Evolutionary conservation across 2,113 vertebrate species (phyloP).

Genomic region (Austrofundulus limnaeus): DNA sequence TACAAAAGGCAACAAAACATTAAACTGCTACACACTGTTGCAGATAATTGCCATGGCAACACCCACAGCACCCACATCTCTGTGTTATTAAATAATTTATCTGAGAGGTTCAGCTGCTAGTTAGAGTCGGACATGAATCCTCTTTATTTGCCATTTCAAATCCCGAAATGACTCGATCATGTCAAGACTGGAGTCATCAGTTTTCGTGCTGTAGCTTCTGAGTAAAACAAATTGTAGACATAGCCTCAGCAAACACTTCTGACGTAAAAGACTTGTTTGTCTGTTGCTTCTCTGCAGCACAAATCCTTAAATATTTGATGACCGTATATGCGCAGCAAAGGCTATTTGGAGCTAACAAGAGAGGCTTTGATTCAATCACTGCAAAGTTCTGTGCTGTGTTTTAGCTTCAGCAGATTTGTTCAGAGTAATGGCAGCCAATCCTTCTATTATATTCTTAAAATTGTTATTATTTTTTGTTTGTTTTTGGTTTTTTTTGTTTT

Average conservation of each 20-base stretch:
- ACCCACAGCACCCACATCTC: constrained; percentile 6
- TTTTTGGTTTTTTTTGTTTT: not conserved
- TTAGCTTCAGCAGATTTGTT: constrained; percentile 12
- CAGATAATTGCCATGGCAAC: constrained; percentile 76
- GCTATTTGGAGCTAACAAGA: constrained; percentile 27
- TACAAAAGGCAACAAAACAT: constrained; percentile 53
- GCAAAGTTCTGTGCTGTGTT: constrained; percentile 15
- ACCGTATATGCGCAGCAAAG: constrained; percentile 28
- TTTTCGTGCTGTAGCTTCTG: not conserved
- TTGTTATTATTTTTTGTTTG: too few relatives aligned
- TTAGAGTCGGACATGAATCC: constrained; percentile 17
- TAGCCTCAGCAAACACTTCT: not conserved
- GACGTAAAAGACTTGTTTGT: constrained; percentile 20
- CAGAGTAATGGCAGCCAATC: not conserved
- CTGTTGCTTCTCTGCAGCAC: constrained; percentile 15
- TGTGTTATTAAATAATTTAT: constrained; percentile 15
- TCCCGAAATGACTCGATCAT: not conserved
- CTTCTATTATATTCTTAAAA: not conserved
- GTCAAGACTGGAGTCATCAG: not conserved
- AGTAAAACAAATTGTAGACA: not conserved
- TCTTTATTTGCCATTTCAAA: constrained; percentile 3
- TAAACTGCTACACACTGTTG: constrained; percentile 38
- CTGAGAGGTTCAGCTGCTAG: constrained; percentile 28
- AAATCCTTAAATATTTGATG: constrained; percentile 49
- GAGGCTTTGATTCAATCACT: constrained; percentile 29